phyloP scores from a whole-genome alignment of 2,888 invertebrate species.

The Sarcophaga carnaria region DNA sequence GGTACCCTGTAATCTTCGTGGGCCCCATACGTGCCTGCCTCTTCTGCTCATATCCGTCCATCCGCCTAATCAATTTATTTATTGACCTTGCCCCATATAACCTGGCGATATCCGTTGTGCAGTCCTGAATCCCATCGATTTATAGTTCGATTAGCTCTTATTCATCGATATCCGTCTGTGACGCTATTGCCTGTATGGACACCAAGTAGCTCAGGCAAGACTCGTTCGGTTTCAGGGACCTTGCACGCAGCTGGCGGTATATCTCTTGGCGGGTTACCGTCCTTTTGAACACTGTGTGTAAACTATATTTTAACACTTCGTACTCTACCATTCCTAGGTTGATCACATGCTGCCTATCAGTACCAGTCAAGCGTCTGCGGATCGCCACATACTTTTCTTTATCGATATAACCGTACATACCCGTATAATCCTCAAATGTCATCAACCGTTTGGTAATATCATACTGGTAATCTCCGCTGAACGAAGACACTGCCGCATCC shows the following conservation, averaged over 20 bases:
- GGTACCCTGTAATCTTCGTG: neutral
- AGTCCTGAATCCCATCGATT: slow-evolving; percentile 47
- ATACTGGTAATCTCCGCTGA: neutral
- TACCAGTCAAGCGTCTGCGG: slow-evolving; percentile 15
- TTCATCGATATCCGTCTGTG: slow-evolving; percentile 21
- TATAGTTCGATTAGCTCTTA: slow-evolving; percentile 44
- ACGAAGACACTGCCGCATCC: neutral
- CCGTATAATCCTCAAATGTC: slow-evolving; percentile 50
- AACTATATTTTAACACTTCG: slow-evolving; percentile 40
- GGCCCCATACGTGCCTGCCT: neutral
- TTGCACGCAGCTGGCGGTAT: slow-evolving; percentile 23
- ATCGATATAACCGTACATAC: slow-evolving; percentile 24
- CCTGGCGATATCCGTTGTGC: no score
- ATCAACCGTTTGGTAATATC: slow-evolving; percentile 40
- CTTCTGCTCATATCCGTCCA: slow-evolving; percentile 31
- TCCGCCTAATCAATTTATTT: neutral
- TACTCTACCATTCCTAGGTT: slow-evolving; percentile 30
- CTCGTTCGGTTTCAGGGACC: slow-evolving; percentile 32
- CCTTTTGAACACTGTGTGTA: slow-evolving; percentile 31
- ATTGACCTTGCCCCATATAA: no score
- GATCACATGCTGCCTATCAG: slow-evolving; percentile 13
- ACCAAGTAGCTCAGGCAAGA: slow-evolving; percentile 47
- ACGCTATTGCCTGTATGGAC: slow-evolving; percentile 15
- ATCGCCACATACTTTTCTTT: slow-evolving; percentile 30
- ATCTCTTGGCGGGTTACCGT: slow-evolving; percentile 53